Base-by-base conservation (phyloP, 2,888 invertebrate species). In the Sinhomidia bicolor region DNA sequence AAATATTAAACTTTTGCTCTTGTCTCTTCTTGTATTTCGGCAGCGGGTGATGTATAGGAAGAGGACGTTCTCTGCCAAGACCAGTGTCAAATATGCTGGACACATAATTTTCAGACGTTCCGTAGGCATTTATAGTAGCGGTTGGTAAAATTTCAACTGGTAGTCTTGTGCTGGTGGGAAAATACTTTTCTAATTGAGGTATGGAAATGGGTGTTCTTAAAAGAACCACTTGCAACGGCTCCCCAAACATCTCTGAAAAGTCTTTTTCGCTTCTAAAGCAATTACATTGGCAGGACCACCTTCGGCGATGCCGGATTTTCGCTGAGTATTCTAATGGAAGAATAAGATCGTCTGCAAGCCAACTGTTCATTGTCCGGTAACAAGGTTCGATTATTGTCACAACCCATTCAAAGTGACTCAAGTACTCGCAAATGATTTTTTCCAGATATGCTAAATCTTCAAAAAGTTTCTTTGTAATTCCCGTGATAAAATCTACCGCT, bases 11-110 rank as follows among this genome's bases (percentile, higher is more conserved):
- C 20, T 29, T 80, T 29, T 85, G 85, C 12, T 85, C 79, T n/a
- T 9, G 47, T 17, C 23, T 3, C 65, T 78, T 78, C 36, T 80
- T 80, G 20, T 71, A 80, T 57, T 80, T 85, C 57, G 85, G 85
- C 26, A 85, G 23, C 2, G 79, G 85, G 23, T 85, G 85, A 26
- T 85, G 85, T 26, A 85, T 78, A 0, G 85, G 71, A 26, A 85
- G 80, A 14, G 89, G 86, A 10, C 51, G 74, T 10, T 89, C 83
- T 54, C 89, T 41, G 1, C 90, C 90, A n/a, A 90, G 51, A 4
- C 57, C 89, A 14, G 85, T 29, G 44, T 90, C 89, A 85, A 89
- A 90, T 29, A 89, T 57, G 32, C 88, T 88, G 2, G 85, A 88
- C 7, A n/a, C 65, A 20, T 90, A 89, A 10, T 83, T 88, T 54